Percentiles rank a stretch among this genome's conserved stretches.
Evolutionary conservation across 23 tunicate species (phyloP).

Genomic region (Botrylloides violaceus): DNA sequence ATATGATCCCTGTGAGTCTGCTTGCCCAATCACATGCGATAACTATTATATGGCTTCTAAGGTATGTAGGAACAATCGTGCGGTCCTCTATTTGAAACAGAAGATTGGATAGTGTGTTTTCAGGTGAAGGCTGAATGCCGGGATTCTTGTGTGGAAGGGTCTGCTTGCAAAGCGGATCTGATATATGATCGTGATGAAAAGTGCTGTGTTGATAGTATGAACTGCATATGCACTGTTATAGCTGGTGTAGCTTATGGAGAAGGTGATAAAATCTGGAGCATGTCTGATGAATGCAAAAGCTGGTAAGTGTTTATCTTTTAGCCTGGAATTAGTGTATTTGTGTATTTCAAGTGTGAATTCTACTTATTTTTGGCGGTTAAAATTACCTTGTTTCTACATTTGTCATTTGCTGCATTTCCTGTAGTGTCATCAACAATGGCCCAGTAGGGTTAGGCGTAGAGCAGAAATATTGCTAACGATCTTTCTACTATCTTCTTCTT

Average conservation of each 20-base stretch:
- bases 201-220: constrained; percentile 74
- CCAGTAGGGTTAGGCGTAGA: no score
- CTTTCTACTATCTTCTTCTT: no score
- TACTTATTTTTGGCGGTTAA: no score
- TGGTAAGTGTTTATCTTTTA: no score
- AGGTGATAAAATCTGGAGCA: constrained; percentile 85
- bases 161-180: constrained; percentile 81
- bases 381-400: no score
- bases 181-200: constrained; percentile 74
- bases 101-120: neutral
- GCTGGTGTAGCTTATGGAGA: constrained; percentile 88
- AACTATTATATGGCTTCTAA: constrained; percentile 44
- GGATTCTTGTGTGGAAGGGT: constrained; percentile 97
- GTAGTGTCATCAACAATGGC: no score
- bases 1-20: constrained; percentile 88
- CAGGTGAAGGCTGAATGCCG: constrained; percentile 82
- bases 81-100: neutral
- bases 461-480: no score
- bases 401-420: no score
- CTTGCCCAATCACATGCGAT: constrained; percentile 93
- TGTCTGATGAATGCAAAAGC: constrained; percentile 98
- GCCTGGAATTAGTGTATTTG: no score
- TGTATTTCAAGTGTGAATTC: no score
- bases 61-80: neutral
- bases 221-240: constrained; percentile 72